phyloP scores from a whole-genome alignment of 2,888 invertebrate genomes.

The Steromphala cineraria region DNA sequence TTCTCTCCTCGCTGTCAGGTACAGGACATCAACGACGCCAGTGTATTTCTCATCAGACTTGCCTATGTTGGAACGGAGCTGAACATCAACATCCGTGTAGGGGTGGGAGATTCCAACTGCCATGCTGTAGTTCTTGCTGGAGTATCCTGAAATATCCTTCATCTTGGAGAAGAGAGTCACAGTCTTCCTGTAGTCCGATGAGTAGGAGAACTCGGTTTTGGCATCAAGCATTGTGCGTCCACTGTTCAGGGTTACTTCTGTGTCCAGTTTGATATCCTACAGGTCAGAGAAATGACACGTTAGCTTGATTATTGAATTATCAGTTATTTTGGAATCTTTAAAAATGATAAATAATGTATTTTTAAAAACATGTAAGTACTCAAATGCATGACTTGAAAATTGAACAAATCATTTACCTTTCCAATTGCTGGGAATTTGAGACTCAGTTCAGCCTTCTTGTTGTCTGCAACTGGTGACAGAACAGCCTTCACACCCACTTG shows the following conservation, averaged over 20 bases:
- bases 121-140: constrained; percentile 46
- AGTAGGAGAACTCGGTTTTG: constrained; percentile 58
- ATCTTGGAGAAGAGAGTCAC: constrained; percentile 50
- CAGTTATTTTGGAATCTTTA: too few relatives aligned
- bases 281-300: too few relatives aligned
- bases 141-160: constrained; percentile 34
- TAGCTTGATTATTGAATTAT: too few relatives aligned
- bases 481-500: constrained; percentile 48
- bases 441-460: constrained; percentile 43
- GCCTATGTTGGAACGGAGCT: constrained; percentile 49
- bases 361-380: too few relatives aligned
- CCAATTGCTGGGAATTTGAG: constrained; percentile 49
- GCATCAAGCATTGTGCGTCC: constrained; percentile 48
- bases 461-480: constrained; percentile 32
- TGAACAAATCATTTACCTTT: constrained; percentile 32
- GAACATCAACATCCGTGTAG: constrained; percentile 58
- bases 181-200: constrained; percentile 53
- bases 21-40: constrained; percentile 52
- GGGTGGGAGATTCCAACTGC: constrained; percentile 59
- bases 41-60: constrained; percentile 39
- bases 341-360: too few relatives aligned
- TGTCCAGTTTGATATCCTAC: constrained; percentile 50
- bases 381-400: background rate
- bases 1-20: constrained; percentile 50
- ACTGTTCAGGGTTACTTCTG: constrained; percentile 45